Base-by-base conservation (phyloP, 1,140 invertebrate genomes). In the Ectropis grisescens region DNA sequence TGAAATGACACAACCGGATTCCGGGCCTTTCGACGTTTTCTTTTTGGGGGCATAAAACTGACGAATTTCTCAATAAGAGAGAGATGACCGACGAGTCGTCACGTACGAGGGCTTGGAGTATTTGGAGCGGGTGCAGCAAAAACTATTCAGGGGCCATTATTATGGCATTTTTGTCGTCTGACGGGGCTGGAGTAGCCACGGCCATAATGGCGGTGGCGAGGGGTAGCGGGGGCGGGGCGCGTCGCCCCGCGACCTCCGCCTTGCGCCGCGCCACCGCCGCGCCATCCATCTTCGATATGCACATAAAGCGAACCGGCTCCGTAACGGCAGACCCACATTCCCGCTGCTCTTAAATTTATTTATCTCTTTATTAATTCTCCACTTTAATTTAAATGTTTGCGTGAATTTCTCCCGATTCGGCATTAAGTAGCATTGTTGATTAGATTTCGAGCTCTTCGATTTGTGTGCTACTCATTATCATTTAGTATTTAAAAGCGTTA, bases 151-250 rank as follows among this genome's bases (percentile, higher is more conserved):
- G 68, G 58, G 49, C 67, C 76, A 78, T 81, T 78, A 78, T 81
- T 78, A 81, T 81, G 69, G 76, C 76, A 81, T 81, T 81, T 80
- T 81, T 81, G 76, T 81, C 76, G 70, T 81, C 72, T 81, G 76
- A 78, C 69, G 58, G 67, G 72, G 65, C 54, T 67, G 64, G 58
- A 65, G 53, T 69, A 58, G 71, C 65, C 61, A 68, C 74, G 66
- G 70, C 72, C 70, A 72, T 69, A 69, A 72, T 49, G 47, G 47
- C 43, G 48, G n/a, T n/a, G 47, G n/a, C n/a, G n/a, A n/a, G n/a
- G n/a, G n/a, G n/a, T n/a, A 55, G 53, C 47, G 47, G 51, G 50
- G 51, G 55, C 48, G 51, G 50, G 48, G 47, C 46, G 31, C 37
- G 40, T 37, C 36, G 35, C 33, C 41, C 28, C 47, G 23, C 37